phyloP scores from a whole-genome alignment of 2,888 invertebrate species.

The Drosophila lacicola region DNA sequence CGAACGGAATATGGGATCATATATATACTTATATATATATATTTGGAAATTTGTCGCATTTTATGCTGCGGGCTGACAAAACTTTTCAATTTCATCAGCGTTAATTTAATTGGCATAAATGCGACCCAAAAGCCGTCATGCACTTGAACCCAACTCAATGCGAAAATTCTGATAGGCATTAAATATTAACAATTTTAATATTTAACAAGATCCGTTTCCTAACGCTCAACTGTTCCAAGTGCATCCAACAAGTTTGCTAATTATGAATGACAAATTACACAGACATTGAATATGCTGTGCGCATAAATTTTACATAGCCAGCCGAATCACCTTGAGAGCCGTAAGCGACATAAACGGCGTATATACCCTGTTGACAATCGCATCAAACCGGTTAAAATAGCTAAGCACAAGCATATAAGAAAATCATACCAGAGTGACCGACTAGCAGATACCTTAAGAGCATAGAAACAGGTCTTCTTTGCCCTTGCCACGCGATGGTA shows the following conservation, averaged over 20 bases:
- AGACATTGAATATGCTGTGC: slow-evolving; percentile 43
- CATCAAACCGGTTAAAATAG: slow-evolving; percentile 68
- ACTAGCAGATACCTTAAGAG: not conserved
- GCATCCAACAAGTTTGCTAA: slow-evolving; percentile 69
- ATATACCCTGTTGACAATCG: slow-evolving; percentile 42
- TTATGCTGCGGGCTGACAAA: slow-evolving; percentile 18
- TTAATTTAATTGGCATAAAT: slow-evolving; percentile 62
- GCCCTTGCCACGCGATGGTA: too few relatives aligned
- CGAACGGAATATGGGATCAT: not conserved
- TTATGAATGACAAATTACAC: slow-evolving; percentile 57
- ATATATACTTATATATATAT: slow-evolving; percentile 6
- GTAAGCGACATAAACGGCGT: slow-evolving; percentile 39
- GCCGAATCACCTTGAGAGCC: slow-evolving; percentile 67
- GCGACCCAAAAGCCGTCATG: slow-evolving; percentile 20
- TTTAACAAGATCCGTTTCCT: slow-evolving; percentile 2
- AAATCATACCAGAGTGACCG: not conserved
- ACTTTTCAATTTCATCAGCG: slow-evolving; percentile 50
- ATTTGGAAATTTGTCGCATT: slow-evolving; percentile 6
- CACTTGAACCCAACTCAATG: slow-evolving; percentile 47
- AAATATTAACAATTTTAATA: slow-evolving; percentile 24
- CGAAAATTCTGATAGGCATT: slow-evolving; percentile 30
- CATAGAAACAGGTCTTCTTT: not conserved
- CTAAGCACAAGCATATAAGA: slow-evolving; percentile 27
- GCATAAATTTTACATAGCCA: slow-evolving; percentile 59
- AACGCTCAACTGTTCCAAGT: slow-evolving; percentile 49